Evolutionary conservation across 2,888 invertebrate species (phyloP), one percentile per base, ranked within the genome.

Genomic region (Sympetrum striolatum): DNA sequence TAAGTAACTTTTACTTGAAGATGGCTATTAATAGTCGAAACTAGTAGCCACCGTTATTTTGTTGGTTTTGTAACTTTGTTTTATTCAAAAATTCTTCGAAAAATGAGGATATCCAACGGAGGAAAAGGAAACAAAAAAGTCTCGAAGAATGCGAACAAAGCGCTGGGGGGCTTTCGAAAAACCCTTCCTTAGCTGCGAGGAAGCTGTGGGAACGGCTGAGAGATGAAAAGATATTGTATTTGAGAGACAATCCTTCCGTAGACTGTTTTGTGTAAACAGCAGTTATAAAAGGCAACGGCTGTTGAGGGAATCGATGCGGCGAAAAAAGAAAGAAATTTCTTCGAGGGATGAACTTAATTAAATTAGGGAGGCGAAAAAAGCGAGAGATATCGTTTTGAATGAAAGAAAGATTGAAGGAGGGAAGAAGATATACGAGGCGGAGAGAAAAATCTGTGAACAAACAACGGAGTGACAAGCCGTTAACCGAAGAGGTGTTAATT

Each of bases 121-220:
- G 58, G n/a, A 37, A 64, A 48, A 58, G 31, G 18, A n/a, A 39
- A 53, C 22, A n/a, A 60, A n/a, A n/a, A 3, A 10, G 6, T 22
- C 4, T 1, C 22, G n/a, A n/a, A 22, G 60, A 60, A 25, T 10
- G 73, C 25, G 12, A 31, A 25, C 58, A 58, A 31, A 39, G 37
- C 53, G 82, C 53, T 5, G 25, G 58, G n/a, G 35, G 35, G 90
- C 37, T 91, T 91, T 91, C 91, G 44, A 44, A 44, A 44, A 44
- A 44, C 44, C 44, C 44, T n/a, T 44, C 44, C 44, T 2, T 39
- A 39, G 39, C 39, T 39, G 6, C 39, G 91, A 90, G 91, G 91
- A 81, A 91, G 91, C 58, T 91, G 91, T 64, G 91, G 91, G 81
- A 91, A 91, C 44, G 44, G 10, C 44, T 10, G 44, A 53, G 81